Evolutionary conservation across 2,888 invertebrate genomes (phyloP), one percentile per base, ranked within the genome.

Genomic region (Cosmopolites sordidus): DNA sequence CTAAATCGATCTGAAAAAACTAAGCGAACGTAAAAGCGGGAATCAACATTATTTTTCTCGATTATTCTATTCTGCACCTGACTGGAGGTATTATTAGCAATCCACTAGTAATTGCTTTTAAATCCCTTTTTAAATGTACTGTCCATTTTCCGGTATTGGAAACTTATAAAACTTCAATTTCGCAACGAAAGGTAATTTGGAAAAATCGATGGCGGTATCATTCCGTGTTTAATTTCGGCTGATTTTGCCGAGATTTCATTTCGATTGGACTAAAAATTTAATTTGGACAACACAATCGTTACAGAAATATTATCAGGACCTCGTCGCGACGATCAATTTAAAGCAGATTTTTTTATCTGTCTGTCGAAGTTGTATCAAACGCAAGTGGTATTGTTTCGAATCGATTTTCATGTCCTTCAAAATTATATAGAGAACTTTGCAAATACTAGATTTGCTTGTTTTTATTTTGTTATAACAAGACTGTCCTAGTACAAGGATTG

Each of bases 71-170:
- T 37, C 38, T 16, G 18, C 43, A 51, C 40, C 50, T 41, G 46
- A 22, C 22, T 11, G 39, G 16, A 2, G 47, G 47, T 47, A 52
- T 52, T 52, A 52, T 52, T 52, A 52, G 47, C 47, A 52, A 52
- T 52, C 52, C 37, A 39, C 30, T 42, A 37, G 42, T 52, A 52
- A 52, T 53, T 53, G 48, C 52, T 43, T 42, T 30, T 22, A 51
- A 53, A 53, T 48, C 43, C 52, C 27, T 43, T 53, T 53, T 53
- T 53, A 53, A 53, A 53, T 53, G 52, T 48, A 43, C 52, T 43
- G 43, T 44, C 46, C 51, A 46, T 51, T 51, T 51, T 51, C 47
- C 46, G 43, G 41, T 46, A 51, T 51, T 47, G 46, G 51, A 42
- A 51, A 51, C 51, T 51, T 51, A 46, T 42, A 51, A 51, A 51